A percentile compares a stretch with the other conserved stretches of the same genome.
Evolutionary conservation across 2,113 vertebrate species (phyloP).

Genomic region (Bungarus multicinctus): DNA sequence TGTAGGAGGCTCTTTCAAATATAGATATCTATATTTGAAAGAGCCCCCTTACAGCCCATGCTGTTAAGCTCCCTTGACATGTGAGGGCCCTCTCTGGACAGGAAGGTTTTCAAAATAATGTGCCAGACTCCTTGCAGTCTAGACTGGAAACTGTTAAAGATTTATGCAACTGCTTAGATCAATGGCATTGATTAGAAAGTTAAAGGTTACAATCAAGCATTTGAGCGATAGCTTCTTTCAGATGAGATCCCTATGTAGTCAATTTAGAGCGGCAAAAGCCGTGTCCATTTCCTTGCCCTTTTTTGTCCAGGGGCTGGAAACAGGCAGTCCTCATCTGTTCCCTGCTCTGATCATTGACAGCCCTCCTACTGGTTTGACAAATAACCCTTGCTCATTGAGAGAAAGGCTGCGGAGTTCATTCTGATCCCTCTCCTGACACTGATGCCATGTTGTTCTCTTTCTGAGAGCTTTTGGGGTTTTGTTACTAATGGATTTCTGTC

Average conservation of each 20-base stretch:
- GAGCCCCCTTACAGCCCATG: background rate
- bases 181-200: background rate
- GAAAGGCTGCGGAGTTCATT: background rate
- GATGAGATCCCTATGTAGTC: background rate
- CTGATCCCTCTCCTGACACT: background rate
- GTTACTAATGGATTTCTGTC: background rate
- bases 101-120: background rate
- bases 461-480: background rate
- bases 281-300: background rate
- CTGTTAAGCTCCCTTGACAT: background rate
- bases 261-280: background rate
- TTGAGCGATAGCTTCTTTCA: background rate
- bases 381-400: background rate
- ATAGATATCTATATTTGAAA: background rate
- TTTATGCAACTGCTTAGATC: background rate
- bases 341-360: background rate
- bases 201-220: background rate
- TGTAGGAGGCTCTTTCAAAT: too few species aligned
- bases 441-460: background rate
- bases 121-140: background rate
- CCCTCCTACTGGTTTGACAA: background rate
- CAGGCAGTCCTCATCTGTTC: background rate
- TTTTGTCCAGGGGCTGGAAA: background rate
- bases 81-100: too few species aligned
- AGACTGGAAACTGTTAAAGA: background rate